These are phyloP conservation scores for Andrena flavipes DNA, from an alignment of 2,888 invertebrate species.

Conservation along the genomic window DNA sequence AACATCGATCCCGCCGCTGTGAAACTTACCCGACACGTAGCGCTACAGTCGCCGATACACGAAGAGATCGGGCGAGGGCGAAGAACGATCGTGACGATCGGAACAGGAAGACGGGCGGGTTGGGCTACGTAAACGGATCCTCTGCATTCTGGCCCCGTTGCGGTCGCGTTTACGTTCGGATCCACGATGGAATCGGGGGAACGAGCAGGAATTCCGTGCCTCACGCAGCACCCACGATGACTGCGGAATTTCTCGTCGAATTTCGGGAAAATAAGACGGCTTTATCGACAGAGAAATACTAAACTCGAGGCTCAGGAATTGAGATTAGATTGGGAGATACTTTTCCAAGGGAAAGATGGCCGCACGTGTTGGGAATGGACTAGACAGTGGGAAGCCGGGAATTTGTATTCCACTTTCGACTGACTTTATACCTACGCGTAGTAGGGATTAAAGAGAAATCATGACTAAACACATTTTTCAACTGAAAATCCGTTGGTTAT, in stretches of 20 bases:
- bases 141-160: slow-evolving; percentile 63
- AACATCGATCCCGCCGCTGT: slow-evolving; percentile 47
- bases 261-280: slow-evolving; percentile 1
- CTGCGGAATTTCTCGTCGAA: slow-evolving; percentile 4
- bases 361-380: too few relatives aligned
- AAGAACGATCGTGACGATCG: slow-evolving; percentile 29
- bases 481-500: not conserved
- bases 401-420: not conserved
- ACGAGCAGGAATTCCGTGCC: slow-evolving; percentile 4
- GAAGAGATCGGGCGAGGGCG: slow-evolving; percentile 1
- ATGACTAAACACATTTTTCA: not conserved
- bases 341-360: not conserved
- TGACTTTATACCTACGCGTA: too few relatives aligned
- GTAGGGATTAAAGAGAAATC: too few relatives aligned
- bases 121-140: slow-evolving; percentile 58
- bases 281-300: not conserved
- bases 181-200: slow-evolving; percentile 67
- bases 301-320: not conserved
- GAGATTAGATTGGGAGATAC: not conserved
- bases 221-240: slow-evolving; percentile 7
- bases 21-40: not conserved
- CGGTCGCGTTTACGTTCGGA: slow-evolving; percentile 57
- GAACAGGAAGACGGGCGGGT: slow-evolving; percentile 7
- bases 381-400: not conserved
- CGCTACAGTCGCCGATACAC: not conserved